Evolutionary conservation across 2,113 vertebrate genomes (phyloP).

Genomic region (human): GRCh38 chr5:51414501-51415000

Average conservation of each 20-base stretch:
- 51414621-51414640: background rate
- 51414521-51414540: background rate
- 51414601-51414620: background rate
- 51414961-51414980: slow-evolving; percentile 46
- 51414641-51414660: background rate
- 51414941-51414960: slow-evolving; percentile 21
- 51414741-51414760: background rate
- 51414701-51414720: background rate
- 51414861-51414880: background rate
- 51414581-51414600: background rate
- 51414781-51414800: background rate
- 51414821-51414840: background rate
- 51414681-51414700: background rate
- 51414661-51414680: background rate
- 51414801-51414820: background rate
- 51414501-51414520: background rate
- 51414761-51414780: background rate
- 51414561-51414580: background rate
- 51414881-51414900: background rate
- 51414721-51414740: background rate
- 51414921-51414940: slow-evolving; percentile 30
- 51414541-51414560: background rate
- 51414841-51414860: background rate
- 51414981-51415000: slow-evolving; percentile 47
- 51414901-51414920: background rate